phyloP scores from a whole-genome alignment of 1,140 invertebrate genomes.

The Contarinia nasturtii region DNA sequence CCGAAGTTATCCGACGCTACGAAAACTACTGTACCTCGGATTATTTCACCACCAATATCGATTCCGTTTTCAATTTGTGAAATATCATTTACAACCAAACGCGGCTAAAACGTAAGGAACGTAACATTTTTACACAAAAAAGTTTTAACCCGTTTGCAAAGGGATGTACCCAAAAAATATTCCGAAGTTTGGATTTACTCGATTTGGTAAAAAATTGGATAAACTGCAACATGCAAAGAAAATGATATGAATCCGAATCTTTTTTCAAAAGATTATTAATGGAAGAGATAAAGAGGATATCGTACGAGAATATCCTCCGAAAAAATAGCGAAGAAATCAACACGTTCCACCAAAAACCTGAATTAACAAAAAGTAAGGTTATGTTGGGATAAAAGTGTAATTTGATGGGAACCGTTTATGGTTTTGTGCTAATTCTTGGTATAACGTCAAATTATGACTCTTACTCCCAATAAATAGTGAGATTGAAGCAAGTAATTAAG shows the following conservation, averaged over 20 bases:
- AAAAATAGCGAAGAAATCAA: constrained; percentile 1
- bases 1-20: too few relatives aligned
- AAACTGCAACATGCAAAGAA: constrained; percentile 1
- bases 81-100: too few relatives aligned
- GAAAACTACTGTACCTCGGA: too few relatives aligned
- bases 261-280: constrained; percentile 10
- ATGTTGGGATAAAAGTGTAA: background rate
- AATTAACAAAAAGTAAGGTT: constrained; percentile 7
- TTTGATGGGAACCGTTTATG: background rate
- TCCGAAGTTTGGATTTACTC: constrained; percentile 6
- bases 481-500: background rate
- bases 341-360: constrained; percentile 5
- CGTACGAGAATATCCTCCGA: constrained; percentile 11
- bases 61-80: too few relatives aligned
- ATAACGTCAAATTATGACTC: background rate
- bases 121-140: constrained; percentile 4
- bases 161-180: constrained; percentile 6
- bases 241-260: constrained; percentile 9
- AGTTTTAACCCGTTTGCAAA: constrained; percentile 8
- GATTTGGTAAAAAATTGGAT: constrained; percentile 1
- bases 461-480: background rate
- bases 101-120: background rate
- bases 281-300: constrained; percentile 10
- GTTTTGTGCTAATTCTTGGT: background rate
- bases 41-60: too few relatives aligned